Evolutionary conservation across 2,888 invertebrate genomes (phyloP).

Genomic region (Thelaira solivaga): DNA sequence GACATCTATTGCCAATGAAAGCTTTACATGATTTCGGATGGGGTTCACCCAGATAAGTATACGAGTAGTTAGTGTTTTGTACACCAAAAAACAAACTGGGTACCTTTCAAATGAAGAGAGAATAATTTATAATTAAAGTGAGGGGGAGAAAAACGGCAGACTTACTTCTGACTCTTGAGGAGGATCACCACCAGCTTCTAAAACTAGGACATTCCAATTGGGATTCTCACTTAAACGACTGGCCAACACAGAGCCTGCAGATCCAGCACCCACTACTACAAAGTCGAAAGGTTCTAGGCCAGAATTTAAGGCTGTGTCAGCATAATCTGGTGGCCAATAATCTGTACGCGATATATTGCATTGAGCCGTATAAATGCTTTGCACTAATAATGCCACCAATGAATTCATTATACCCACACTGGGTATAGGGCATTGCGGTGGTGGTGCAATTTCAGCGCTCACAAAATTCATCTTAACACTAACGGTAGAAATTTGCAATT

Average conservation of each 20-base stretch:
- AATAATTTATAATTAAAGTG: not conserved
- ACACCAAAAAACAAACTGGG: constrained; percentile 60
- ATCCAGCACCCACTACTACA: constrained; percentile 78
- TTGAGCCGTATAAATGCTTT: constrained; percentile 80
- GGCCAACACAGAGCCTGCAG: constrained; percentile 78
- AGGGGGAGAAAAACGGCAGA: not conserved
- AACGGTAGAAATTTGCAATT: not conserved
- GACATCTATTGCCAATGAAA: constrained; percentile 70
- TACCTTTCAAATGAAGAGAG: not conserved
- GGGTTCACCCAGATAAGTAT: constrained; percentile 67
- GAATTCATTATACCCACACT: constrained; percentile 70
- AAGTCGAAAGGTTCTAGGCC: constrained; percentile 75
- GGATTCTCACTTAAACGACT: constrained; percentile 77
- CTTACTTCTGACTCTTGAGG: constrained; percentile 75
- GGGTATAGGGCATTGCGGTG: constrained; percentile 64
- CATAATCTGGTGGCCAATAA: constrained; percentile 79
- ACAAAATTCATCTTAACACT: not conserved
- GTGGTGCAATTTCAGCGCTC: not conserved
- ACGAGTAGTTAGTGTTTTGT: constrained; percentile 68
- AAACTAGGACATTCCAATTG: constrained; percentile 76
- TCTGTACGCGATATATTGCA: constrained; percentile 79
- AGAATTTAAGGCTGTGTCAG: constrained; percentile 69
- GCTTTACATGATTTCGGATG: constrained; percentile 65
- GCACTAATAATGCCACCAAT: constrained; percentile 80
- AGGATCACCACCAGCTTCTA: constrained; percentile 79